Evolutionary conservation across 2,888 invertebrate species (phyloP), one percentile per base, ranked within the genome.

Genomic region (Liopterus haemorrhoidalis): DNA sequence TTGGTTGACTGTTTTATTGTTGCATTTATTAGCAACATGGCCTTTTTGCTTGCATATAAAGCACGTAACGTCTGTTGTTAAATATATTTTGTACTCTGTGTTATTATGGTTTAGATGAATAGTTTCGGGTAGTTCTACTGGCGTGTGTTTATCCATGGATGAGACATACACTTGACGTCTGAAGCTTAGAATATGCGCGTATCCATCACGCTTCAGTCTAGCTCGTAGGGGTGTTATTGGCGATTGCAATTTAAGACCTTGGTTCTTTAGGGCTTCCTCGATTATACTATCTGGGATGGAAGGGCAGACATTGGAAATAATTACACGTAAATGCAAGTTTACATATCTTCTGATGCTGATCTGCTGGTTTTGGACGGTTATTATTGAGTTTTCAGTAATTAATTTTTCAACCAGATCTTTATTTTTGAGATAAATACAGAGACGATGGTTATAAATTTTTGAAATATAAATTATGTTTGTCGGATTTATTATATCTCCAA

Each of bases 41-140:
- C 39, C 39, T 28, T 28, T 18, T 27, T 16, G 14, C 20, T 39
- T 27, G 9, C 39, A 39, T 27, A 19, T 28, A 20, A 27, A n/a
- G 28, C 39, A 39, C 8, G 18, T 27, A 18, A 4, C 19, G 16
- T 38, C 38, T 3, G 15, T 27, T n/a, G 28, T 27, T 5, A 27
- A 9, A 11, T 44, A 6, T 48, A 2, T 18, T 44, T 4, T 46
- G 46, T 0, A n/a, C n/a, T n/a, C n/a, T n/a, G n/a, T n/a, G n/a
- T 46, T 20, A 1, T 50, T 50, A 14, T 35, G 46, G 1, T 35
- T 36, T 8, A 52, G 37, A 38, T 49, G 43, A 0, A 53, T 6
- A 1, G 49, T 41, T n/a, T 46, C 45, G 1, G 51, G 49, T 14
- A 54, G 36, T 24, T 47, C 42, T 3, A n/a, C n/a, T n/a, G n/a